Conservation (phyloP, 1,140 invertebrate species). For the Thaumatotibia leucotreta region DNA sequence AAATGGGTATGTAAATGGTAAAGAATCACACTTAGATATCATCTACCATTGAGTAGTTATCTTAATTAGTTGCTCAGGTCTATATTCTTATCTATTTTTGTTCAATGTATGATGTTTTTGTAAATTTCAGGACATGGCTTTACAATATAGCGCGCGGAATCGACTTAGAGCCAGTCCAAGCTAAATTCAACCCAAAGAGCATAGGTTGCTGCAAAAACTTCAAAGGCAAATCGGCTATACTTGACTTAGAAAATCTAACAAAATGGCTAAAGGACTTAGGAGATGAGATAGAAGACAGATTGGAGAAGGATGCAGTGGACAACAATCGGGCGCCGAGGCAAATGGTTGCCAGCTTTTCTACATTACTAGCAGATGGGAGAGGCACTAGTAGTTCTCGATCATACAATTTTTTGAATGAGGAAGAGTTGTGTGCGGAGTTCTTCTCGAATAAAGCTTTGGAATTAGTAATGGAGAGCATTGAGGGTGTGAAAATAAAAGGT, state of each 20-base stretch:
- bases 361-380: constrained; percentile 78
- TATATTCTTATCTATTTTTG: neutral
- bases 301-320: constrained; percentile 87
- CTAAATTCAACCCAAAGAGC: constrained; percentile 91
- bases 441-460: constrained; percentile 77
- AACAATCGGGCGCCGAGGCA: constrained; percentile 83
- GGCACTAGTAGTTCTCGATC: constrained; percentile 79
- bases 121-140: constrained; percentile 85
- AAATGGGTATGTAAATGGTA: constrained; percentile 80
- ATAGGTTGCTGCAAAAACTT: constrained; percentile 98
- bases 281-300: constrained; percentile 88
- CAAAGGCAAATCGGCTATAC: constrained; percentile 87
- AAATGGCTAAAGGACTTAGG: constrained; percentile 90
- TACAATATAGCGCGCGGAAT: constrained; percentile 92
- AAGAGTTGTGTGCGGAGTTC: constrained; percentile 74
- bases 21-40: too few relatives aligned
- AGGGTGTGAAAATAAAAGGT: constrained; percentile 58
- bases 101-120: neutral
- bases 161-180: constrained; percentile 90
- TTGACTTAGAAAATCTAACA: constrained; percentile 82
- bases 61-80: too few relatives aligned
- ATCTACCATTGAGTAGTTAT: too few relatives aligned
- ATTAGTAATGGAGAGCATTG: constrained; percentile 75
- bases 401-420: constrained; percentile 77
- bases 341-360: constrained; percentile 77